These are phyloP conservation scores for Trachelus tabidus DNA, from an alignment of 2,888 invertebrate genomes.

Conservation along the genomic window DNA sequence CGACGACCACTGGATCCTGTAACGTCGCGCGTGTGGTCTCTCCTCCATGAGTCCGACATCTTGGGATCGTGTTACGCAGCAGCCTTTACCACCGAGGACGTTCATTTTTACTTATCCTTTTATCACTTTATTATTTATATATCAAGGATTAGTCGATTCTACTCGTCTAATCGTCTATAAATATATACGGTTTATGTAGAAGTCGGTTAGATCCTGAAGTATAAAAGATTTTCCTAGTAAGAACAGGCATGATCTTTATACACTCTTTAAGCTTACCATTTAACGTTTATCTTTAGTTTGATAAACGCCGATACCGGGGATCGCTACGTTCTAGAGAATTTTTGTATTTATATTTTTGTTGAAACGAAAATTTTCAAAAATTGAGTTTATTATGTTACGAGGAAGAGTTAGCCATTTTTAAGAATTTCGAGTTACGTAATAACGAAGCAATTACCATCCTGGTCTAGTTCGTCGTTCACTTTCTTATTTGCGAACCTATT, in stretches of 20 bases:
- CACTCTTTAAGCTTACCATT: not conserved
- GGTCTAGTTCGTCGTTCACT: not conserved
- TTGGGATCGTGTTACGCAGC: conserved; percentile 36
- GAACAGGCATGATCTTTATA: not conserved
- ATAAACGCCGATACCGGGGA: not conserved
- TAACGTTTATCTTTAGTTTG: not conserved
- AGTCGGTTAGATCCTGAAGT: not conserved
- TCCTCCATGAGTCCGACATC: conserved; percentile 18
- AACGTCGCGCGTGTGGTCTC: conserved; percentile 48
- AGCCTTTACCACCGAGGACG: conserved; percentile 24
- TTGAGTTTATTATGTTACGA: not conserved
- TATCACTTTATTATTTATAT: conserved; percentile 11
- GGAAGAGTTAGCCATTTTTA: too few relatives aligned
- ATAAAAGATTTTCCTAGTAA: not conserved
- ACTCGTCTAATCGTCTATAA: not conserved
- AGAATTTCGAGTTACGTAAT: not conserved
- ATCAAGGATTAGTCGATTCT: not conserved
- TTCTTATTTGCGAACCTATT: not conserved
- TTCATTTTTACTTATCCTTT: conserved; percentile 3
- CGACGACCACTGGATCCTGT: conserved; percentile 30
- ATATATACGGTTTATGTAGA: not conserved
- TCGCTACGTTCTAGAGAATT: not conserved
- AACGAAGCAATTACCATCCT: not conserved
- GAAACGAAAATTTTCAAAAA: not conserved
- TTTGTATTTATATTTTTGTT: not conserved